These are phyloP conservation scores for Apostichopus leukothele DNA, from an alignment of 53 echinoderm and acorn worm genomes.

Conservation along the genomic window DNA sequence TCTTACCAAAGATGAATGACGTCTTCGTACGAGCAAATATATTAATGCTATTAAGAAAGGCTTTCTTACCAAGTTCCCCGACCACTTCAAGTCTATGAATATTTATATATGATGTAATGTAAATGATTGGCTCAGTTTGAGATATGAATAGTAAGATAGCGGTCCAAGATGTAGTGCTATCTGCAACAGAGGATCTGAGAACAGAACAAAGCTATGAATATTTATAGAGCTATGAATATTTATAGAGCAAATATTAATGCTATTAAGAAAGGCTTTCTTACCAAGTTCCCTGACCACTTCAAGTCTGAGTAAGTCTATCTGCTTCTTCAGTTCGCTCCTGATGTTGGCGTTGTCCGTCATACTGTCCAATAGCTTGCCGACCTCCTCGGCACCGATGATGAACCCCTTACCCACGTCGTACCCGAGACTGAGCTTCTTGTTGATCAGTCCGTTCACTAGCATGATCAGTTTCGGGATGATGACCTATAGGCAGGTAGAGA, in stretches of 20 bases:
- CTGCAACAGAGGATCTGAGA: too few relatives aligned
- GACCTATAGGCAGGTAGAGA: constrained; percentile 46
- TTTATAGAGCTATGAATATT: too few relatives aligned
- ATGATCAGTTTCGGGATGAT: constrained; percentile 72
- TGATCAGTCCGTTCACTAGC: constrained; percentile 77
- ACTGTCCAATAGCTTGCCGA: constrained; percentile 75
- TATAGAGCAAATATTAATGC: too few relatives aligned
- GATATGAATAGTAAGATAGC: too few relatives aligned
- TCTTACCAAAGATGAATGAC: too few relatives aligned
- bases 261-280: constrained; percentile 28
- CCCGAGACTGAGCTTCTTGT: constrained; percentile 83
- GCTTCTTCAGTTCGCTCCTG: constrained; percentile 67
- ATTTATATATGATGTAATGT: too few relatives aligned
- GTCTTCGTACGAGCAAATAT: too few relatives aligned
- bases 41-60: background rate
- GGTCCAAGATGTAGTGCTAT: too few relatives aligned
- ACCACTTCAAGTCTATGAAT: constrained; percentile 67
- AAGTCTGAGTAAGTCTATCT: constrained; percentile 72
- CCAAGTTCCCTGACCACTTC: constrained; percentile 86
- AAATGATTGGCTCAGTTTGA: too few relatives aligned
- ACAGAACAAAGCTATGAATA: too few relatives aligned
- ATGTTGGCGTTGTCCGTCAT: constrained; percentile 88
- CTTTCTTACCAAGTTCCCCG: constrained; percentile 75
- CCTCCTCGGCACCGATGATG: constrained; percentile 86
- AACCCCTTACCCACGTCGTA: constrained; percentile 97